Evolutionary conservation across 1,140 invertebrate genomes (phyloP).

Genomic region (Drosophila serrata): DNA sequence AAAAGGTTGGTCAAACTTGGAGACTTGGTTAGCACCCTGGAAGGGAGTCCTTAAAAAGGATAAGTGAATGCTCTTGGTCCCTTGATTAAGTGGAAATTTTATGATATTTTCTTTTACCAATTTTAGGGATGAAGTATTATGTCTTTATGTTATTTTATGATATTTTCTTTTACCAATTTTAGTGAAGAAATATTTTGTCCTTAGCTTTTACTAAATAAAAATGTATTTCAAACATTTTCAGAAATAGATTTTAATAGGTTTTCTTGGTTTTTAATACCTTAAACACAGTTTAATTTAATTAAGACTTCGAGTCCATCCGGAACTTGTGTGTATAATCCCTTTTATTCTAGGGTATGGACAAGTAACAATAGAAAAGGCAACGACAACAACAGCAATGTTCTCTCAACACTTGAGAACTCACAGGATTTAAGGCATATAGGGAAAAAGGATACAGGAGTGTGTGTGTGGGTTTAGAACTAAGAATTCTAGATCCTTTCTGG

Average conservation of each 20-base stretch:
- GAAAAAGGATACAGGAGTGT: neutral
- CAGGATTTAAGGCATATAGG: conserved; percentile 1
- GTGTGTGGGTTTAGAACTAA: conserved; percentile 8
- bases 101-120: too few species aligned
- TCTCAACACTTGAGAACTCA: conserved; percentile 39
- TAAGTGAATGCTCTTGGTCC: neutral
- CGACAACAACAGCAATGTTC: conserved; percentile 29
- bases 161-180: too few species aligned
- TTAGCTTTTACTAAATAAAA: neutral
- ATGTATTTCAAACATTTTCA: neutral
- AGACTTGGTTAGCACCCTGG: conserved; percentile 14
- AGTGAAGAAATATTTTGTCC: too few species aligned
- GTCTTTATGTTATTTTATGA: too few species aligned
- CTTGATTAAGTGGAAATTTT: neutral
- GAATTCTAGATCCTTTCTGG: conserved; percentile 48
- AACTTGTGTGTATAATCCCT: neutral
- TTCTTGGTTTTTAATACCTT: too few species aligned
- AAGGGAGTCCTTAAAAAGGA: neutral
- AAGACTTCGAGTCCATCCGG: neutral
- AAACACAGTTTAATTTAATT: neutral
- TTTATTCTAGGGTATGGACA: conserved; percentile 18
- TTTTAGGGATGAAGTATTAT: too few species aligned
- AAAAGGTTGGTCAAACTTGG: conserved; percentile 29
- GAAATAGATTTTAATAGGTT: neutral
- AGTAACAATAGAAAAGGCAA: conserved; percentile 37